These are phyloP conservation scores for Esox masquinongy DNA, from an alignment of 2,797 vertebrate genomes.

Conservation along the genomic window DNA sequence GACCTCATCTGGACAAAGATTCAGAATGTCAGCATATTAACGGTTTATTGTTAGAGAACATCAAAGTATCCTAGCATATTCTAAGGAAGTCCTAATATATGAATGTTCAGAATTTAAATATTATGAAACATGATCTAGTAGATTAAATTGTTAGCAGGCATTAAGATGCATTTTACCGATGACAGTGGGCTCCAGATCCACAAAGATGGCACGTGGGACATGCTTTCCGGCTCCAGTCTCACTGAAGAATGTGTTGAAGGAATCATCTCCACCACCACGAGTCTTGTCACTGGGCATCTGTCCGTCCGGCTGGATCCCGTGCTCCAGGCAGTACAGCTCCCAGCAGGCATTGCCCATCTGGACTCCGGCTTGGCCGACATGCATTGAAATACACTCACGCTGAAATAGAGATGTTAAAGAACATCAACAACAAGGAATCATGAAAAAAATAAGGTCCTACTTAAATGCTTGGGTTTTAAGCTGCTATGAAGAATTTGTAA, in stretches of 20 bases:
- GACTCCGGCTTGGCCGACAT: constrained; percentile 76
- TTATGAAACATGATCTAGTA: neutral
- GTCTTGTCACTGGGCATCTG: constrained; percentile 76
- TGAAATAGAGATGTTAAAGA: constrained; percentile 27
- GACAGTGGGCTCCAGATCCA: constrained; percentile 92
- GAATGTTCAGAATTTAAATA: no score
- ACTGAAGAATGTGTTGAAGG: constrained; percentile 85
- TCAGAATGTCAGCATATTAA: neutral
- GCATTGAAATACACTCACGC: constrained; percentile 77
- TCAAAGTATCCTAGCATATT: neutral
- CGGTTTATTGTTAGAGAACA: neutral
- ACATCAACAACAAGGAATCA: neutral
- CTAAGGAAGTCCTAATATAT: no score
- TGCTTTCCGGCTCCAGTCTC: constrained; percentile 87
- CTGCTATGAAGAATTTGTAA: no score
- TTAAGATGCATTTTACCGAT: constrained; percentile 76
- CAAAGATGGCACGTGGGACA: constrained; percentile 89
- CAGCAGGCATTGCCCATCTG: constrained; percentile 79
- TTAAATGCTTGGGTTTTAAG: neutral
- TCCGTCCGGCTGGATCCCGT: constrained; percentile 76
- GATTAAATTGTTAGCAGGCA: neutral
- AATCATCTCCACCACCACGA: constrained; percentile 72
- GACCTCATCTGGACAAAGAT: constrained; percentile 57
- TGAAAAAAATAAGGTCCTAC: neutral
- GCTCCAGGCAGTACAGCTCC: constrained; percentile 79